These are phyloP conservation scores for Thelaira solivaga DNA, from an alignment of 2,888 invertebrate species.

Conservation along the genomic window DNA sequence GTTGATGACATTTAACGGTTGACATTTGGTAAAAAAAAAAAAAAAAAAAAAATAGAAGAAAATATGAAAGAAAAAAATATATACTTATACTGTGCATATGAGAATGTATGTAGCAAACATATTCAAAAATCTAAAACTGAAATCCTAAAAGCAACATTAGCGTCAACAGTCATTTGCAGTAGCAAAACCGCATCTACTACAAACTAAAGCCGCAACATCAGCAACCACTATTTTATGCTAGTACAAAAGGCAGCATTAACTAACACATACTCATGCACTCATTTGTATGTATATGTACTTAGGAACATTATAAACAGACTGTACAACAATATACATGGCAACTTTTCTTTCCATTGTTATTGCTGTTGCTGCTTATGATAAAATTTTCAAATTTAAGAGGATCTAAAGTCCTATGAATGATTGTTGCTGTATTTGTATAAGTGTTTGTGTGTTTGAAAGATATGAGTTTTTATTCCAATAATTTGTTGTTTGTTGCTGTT, in stretches of 20 bases:
- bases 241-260: not conserved
- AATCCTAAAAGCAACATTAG: conserved; percentile 53
- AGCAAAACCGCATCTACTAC: conserved; percentile 54
- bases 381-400: conserved; percentile 50
- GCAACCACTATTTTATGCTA: conserved; percentile 47
- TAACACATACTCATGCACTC: not conserved
- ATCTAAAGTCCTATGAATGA: conserved; percentile 16
- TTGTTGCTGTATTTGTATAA: not conserved
- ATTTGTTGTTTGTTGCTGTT: not conserved
- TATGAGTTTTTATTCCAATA: conserved; percentile 36
- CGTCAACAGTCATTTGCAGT: conserved; percentile 60
- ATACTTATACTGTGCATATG: no score
- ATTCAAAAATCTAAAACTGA: conserved; percentile 47
- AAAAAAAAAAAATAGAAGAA: not conserved
- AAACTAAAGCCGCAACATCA: conserved; percentile 55
- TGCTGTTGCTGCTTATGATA: conserved; percentile 14
- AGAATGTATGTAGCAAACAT: conserved; percentile 6
- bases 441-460: conserved; percentile 24
- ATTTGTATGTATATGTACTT: not conserved
- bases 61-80: not conserved
- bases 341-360: not conserved
- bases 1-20: conserved; percentile 54
- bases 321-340: not conserved
- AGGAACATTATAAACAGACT: no score
- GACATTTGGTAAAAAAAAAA: conserved; percentile 40